Evolutionary conservation across 2,888 invertebrate species (phyloP).

Genomic region (Venusia cambrica): DNA sequence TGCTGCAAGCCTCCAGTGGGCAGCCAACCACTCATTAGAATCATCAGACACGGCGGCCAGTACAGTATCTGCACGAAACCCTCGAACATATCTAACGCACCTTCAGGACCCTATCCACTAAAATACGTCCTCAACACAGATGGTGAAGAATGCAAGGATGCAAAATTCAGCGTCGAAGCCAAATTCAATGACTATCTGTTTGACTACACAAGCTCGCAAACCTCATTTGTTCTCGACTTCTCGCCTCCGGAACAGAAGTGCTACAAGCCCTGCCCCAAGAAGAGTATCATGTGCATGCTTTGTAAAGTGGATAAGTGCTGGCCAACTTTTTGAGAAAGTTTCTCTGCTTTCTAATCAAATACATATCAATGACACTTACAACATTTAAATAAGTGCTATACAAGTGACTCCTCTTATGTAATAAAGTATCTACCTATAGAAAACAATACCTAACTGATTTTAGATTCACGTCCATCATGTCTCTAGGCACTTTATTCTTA

Average conservation of each 20-base stretch:
- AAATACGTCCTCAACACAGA: constrained; percentile 67
- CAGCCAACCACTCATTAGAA: constrained; percentile 55
- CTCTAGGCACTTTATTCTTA: too few relatives aligned
- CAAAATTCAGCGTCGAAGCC: constrained; percentile 65
- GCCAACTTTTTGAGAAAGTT: too few relatives aligned
- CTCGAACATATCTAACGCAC: constrained; percentile 59
- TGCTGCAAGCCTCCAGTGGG: constrained; percentile 43
- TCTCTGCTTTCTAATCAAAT: too few relatives aligned
- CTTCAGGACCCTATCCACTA: constrained; percentile 64
- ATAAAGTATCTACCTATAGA: too few relatives aligned
- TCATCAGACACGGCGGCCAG: constrained; percentile 61
- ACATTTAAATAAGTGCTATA: too few relatives aligned
- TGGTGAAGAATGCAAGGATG: constrained; percentile 20
- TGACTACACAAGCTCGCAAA: constrained; percentile 67
- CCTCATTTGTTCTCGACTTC: constrained; percentile 69
- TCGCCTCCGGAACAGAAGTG: constrained; percentile 61
- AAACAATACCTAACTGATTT: too few relatives aligned
- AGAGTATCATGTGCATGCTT: constrained; percentile 43
- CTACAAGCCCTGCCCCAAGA: constrained; percentile 53
- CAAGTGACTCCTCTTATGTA: too few relatives aligned
- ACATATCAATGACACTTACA: too few relatives aligned
- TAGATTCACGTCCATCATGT: too few relatives aligned
- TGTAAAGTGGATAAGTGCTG: constrained; percentile 29
- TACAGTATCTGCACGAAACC: constrained; percentile 69
- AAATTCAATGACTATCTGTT: constrained; percentile 71